Evolutionary conservation across 2,888 invertebrate genomes (phyloP).

Genomic region (Hofmannophila pseudospretella): DNA sequence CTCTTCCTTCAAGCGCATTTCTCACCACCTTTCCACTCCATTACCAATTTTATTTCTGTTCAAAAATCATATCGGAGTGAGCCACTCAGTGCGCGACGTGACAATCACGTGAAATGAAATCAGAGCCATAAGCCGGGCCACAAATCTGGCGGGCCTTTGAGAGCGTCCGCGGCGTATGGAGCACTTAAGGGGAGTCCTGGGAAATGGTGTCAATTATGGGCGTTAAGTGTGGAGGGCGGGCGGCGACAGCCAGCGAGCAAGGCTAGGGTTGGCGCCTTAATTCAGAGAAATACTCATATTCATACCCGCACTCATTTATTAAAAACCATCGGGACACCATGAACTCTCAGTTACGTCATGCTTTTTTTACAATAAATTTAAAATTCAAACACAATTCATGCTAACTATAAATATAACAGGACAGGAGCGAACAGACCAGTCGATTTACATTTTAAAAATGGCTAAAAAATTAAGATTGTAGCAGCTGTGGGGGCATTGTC

Average conservation of each 20-base stretch:
- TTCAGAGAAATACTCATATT: no score
- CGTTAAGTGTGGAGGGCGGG: slow-evolving; percentile 57
- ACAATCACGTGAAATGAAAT: slow-evolving; percentile 71
- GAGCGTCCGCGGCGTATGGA: slow-evolving; percentile 39
- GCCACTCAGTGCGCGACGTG: slow-evolving; percentile 67
- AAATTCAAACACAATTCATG: no score
- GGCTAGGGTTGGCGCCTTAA: neutral
- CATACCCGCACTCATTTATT: no score
- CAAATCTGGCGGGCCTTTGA: slow-evolving; percentile 65
- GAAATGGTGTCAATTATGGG: slow-evolving; percentile 75
- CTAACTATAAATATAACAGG: no score
- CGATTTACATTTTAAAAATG: no score
- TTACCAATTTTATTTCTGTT: slow-evolving; percentile 71
- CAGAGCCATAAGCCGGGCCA: slow-evolving; percentile 68
- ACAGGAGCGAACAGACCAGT: no score
- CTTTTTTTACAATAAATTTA: no score
- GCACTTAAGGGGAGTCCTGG: slow-evolving; percentile 64
- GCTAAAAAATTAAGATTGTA: no score
- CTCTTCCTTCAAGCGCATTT: slow-evolving; percentile 35
- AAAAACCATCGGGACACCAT: no score
- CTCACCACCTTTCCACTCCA: slow-evolving; percentile 63
- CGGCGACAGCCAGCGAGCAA: slow-evolving; percentile 1
- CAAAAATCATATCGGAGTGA: slow-evolving; percentile 60
- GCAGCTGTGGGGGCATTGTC: no score
- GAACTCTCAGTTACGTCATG: no score